phyloP scores from a whole-genome alignment of 2,888 invertebrate species.

The Aporophyla lueneburgensis region DNA sequence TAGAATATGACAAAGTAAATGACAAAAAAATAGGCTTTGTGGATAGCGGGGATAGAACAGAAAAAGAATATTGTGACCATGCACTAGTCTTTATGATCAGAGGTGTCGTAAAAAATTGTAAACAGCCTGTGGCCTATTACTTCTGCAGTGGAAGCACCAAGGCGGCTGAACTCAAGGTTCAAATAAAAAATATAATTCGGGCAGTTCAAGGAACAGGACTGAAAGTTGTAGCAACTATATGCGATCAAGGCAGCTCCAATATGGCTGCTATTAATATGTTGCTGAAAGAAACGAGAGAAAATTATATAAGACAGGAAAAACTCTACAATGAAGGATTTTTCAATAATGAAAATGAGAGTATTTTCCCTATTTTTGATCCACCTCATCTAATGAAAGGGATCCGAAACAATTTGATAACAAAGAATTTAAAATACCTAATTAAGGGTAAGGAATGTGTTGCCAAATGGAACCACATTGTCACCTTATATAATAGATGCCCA shows the following conservation, averaged over 20 bases:
- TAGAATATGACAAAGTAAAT: constrained; percentile 13
- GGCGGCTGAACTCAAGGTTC: neutral
- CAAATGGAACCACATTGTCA: no score
- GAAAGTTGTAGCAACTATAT: neutral
- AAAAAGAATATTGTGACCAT: constrained; percentile 16
- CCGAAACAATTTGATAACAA: no score
- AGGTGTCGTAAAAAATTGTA: neutral
- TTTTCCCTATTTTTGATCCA: no score
- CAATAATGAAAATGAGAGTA: neutral
- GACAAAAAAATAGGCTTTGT: constrained; percentile 22
- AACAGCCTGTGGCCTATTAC: neutral
- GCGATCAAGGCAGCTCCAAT: neutral
- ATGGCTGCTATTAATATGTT: neutral
- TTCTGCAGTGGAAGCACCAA: constrained; percentile 1
- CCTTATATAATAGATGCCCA: no score
- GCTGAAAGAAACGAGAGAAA: neutral
- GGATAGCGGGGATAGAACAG: constrained; percentile 2
- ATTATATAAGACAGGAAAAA: neutral
- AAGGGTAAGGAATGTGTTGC: no score
- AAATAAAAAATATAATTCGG: neutral
- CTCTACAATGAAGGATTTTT: neutral
- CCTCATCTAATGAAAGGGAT: no score
- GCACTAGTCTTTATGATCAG: constrained; percentile 12
- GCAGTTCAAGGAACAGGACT: neutral
- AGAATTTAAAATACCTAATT: no score